These are phyloP conservation scores for Phymanthus crucifer DNA, from an alignment of 92 coral and sea anemone genomes.

Conservation along the genomic window DNA sequence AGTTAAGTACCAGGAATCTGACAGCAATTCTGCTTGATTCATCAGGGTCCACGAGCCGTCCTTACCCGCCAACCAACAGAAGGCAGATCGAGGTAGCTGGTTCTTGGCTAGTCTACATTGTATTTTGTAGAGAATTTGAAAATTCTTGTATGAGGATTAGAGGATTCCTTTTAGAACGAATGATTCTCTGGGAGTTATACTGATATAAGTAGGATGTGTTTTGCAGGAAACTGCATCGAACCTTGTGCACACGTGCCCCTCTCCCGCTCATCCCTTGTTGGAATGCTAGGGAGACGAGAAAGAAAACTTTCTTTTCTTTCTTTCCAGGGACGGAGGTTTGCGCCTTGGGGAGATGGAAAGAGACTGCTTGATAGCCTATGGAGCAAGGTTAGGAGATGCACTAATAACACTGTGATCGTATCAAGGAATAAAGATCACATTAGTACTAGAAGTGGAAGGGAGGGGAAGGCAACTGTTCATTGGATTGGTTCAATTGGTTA, in stretches of 20 bases:
- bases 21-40: background rate
- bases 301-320: background rate
- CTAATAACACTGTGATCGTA: too few species aligned
- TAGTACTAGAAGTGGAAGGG: too few species aligned
- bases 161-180: too few species aligned
- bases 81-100: slow-evolving; percentile 84
- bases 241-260: too few species aligned
- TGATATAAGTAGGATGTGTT: background rate
- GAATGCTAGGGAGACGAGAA: too few species aligned
- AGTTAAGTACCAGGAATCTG: background rate
- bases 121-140: too few species aligned
- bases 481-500: too few species aligned
- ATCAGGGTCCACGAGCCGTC: slow-evolving; percentile 96
- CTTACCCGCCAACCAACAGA: slow-evolving; percentile 95
- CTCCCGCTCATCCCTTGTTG: too few species aligned
- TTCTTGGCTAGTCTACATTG: too few species aligned
- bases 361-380: slow-evolving; percentile 94
- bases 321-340: slow-evolving; percentile 88
- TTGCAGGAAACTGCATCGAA: background rate
- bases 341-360: slow-evolving; percentile 98
- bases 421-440: too few species aligned
- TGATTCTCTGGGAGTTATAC: background rate
- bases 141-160: too few species aligned
- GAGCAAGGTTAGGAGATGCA: slow-evolving; percentile 65
- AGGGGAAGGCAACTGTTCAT: too few species aligned